Conservation (phyloP, 2,113 vertebrate genomes). For the Xenopus laevis region DNA sequence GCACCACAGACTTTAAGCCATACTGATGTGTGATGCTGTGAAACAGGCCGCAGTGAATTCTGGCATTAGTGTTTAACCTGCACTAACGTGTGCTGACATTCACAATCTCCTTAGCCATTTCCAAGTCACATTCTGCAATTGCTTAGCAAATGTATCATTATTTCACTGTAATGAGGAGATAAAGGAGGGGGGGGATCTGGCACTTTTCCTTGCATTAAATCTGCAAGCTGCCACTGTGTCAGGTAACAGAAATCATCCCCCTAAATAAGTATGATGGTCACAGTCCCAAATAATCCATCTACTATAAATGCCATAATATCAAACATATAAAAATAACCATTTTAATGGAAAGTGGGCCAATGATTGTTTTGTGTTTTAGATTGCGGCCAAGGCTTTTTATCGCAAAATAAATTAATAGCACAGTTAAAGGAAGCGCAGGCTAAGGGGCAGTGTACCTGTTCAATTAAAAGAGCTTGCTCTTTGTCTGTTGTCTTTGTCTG, state of each 20-base stretch:
- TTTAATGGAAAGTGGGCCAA: conserved; percentile 1
- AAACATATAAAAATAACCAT: conserved; percentile 18
- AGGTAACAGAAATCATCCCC: conserved; percentile 38
- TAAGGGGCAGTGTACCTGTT: too few relatives aligned
- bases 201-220: conserved; percentile 39
- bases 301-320: conserved; percentile 39
- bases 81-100: conserved; percentile 38
- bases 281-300: conserved; percentile 34
- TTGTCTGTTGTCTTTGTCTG: too few relatives aligned
- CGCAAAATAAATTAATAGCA: too few relatives aligned
- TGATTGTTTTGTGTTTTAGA: neutral
- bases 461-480: too few relatives aligned
- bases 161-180: conserved; percentile 45
- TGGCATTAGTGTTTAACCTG: conserved; percentile 39
- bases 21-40: conserved; percentile 13
- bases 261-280: conserved; percentile 43
- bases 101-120: conserved; percentile 39
- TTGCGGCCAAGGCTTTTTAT: too few relatives aligned
- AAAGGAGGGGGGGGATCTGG: conserved; percentile 5
- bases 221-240: conserved; percentile 40
- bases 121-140: conserved; percentile 39
- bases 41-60: conserved; percentile 33
- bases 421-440: too few relatives aligned
- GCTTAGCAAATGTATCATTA: conserved; percentile 45
- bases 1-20: conserved; percentile 20